These are phyloP conservation scores for Anguilla megastoma DNA, from an alignment of 2,797 vertebrate species.

Conservation along the genomic window DNA sequence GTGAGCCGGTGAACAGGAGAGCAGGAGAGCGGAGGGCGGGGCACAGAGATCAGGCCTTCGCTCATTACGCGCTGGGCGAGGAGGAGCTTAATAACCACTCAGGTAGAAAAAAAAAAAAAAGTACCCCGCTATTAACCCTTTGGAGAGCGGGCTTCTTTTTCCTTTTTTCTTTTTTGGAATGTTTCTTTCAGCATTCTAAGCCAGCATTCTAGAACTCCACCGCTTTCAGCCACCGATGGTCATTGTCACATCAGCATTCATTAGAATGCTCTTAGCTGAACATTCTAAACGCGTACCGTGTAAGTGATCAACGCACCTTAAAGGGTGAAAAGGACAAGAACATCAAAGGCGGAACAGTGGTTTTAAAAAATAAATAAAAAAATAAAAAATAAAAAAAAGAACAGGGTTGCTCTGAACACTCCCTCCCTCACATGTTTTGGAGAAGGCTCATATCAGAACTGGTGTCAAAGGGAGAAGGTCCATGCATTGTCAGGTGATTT, in stretches of 20 bases:
- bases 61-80: constrained; percentile 6
- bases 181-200: too few species aligned
- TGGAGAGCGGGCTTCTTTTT: too few species aligned
- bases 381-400: background rate
- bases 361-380: background rate
- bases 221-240: too few species aligned
- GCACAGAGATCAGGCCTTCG: background rate
- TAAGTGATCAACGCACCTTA: too few species aligned
- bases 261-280: too few species aligned
- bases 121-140: constrained; percentile 20
- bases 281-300: too few species aligned
- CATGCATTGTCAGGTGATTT: background rate
- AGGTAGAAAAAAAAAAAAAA: background rate
- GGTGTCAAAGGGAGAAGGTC: background rate
- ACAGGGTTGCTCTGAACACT: background rate
- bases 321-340: too few species aligned
- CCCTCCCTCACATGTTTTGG: background rate
- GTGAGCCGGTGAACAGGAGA: background rate
- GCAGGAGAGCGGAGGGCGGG: background rate
- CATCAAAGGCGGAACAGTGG: background rate
- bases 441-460: background rate
- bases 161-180: too few species aligned
- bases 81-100: background rate
- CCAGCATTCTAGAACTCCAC: too few species aligned
- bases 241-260: too few species aligned